These are phyloP conservation scores for Typhlichthys subterraneus DNA, from an alignment of 2,797 vertebrate genomes.

Conservation along the genomic window DNA sequence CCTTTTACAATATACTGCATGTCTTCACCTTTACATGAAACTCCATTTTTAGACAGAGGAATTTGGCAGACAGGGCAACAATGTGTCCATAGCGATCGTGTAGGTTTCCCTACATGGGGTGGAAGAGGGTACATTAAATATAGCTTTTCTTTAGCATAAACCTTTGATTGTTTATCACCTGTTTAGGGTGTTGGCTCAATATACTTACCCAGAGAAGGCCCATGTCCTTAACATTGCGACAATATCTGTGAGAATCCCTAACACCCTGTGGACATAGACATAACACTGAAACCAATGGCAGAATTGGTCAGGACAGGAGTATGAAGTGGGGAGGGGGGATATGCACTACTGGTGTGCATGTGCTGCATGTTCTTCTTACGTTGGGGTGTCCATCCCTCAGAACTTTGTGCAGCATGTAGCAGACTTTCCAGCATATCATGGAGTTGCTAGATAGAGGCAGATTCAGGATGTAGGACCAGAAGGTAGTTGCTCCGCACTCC, in stretches of 20 bases:
- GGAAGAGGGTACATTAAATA: too few relatives aligned
- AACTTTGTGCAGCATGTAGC: conserved; percentile 94
- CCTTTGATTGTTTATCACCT: not conserved
- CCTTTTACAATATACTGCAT: not conserved
- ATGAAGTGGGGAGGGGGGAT: not conserved
- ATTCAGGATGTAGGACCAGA: conserved; percentile 92
- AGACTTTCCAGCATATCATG: conserved; percentile 98
- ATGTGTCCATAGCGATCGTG: conserved; percentile 95
- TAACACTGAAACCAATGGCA: too few relatives aligned
- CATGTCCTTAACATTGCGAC: conserved; percentile 85
- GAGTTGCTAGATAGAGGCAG: conserved; percentile 92
- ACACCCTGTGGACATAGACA: conserved; percentile 75
- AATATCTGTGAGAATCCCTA: conserved; percentile 86
- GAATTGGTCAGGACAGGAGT: not conserved
- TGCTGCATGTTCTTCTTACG: conserved; percentile 40
- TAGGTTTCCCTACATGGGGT: conserved; percentile 82
- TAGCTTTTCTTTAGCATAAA: not conserved
- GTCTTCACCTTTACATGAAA: conserved; percentile 89
- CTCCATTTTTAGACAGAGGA: conserved; percentile 88
- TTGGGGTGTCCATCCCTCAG: conserved; percentile 88
- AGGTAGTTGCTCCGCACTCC: conserved; percentile 91
- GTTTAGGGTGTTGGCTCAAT: not conserved
- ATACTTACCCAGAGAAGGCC: conserved; percentile 90
- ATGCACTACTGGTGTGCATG: not conserved
- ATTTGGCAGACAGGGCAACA: conserved; percentile 87